Conservation (phyloP, 30 jellyfish, hydroid and myxozoan species). For the Catostylus mosaicus region DNA sequence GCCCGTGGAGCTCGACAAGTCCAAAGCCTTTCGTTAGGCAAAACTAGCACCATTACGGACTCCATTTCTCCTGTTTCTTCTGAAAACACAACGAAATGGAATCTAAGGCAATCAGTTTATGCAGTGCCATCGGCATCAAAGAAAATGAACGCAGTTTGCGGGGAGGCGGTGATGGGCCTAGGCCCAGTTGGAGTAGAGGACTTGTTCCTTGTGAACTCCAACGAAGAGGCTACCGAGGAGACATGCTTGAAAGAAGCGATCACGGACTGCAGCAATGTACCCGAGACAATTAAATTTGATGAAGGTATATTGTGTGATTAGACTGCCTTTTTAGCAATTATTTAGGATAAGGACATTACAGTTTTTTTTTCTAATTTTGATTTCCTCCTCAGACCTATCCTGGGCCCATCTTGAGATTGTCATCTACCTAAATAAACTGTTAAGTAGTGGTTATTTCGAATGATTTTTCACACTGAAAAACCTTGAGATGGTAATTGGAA, state of each 20-base stretch:
- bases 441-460: too few species aligned
- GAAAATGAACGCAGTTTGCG: background rate
- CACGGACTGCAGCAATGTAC: background rate
- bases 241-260: background rate
- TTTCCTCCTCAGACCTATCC: too few species aligned
- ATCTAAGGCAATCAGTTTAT: background rate
- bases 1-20: slow-evolving; percentile 53
- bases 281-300: background rate
- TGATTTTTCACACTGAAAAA: too few species aligned
- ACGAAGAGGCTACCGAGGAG: background rate
- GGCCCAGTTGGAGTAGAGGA: slow-evolving; percentile 22
- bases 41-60: slow-evolving; percentile 65
- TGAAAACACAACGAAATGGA: slow-evolving; percentile 57
- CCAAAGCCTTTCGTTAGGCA: slow-evolving; percentile 6
- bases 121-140: background rate
- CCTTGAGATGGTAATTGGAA: too few species aligned
- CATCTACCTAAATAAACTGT: too few species aligned
- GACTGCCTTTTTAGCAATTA: too few species aligned
- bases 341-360: too few species aligned
- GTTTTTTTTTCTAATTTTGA: too few species aligned
- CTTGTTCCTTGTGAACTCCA: slow-evolving; percentile 1
- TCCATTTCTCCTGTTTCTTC: slow-evolving; percentile 49
- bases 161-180: slow-evolving; percentile 1
- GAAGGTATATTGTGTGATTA: too few species aligned
- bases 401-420: too few species aligned